phyloP scores from a whole-genome alignment of 2,888 invertebrate genomes.

The Cataglyphis rosenhaueri region DNA sequence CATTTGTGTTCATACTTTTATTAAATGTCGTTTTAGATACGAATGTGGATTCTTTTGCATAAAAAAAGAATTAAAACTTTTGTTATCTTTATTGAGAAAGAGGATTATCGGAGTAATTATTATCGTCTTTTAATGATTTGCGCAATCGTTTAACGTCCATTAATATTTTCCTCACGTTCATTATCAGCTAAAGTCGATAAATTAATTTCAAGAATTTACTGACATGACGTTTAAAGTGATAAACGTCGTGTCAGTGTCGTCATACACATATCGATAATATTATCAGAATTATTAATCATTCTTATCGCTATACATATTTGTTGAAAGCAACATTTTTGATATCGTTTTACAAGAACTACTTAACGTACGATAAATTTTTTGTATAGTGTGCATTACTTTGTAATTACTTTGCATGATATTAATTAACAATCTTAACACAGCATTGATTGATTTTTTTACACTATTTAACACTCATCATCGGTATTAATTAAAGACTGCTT shows the following conservation, averaged over 20 bases:
- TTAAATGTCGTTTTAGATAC: slow-evolving; percentile 12
- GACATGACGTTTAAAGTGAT: not conserved
- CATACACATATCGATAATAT: not conserved
- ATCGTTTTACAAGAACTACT: not conserved
- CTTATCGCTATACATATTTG: not conserved
- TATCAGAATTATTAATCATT: not conserved
- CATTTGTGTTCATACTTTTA: not conserved
- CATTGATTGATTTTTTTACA: not conserved
- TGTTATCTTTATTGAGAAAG: not conserved
- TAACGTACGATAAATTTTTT: not conserved
- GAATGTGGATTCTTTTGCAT: not conserved
- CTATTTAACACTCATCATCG: not conserved
- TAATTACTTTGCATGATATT: not conserved
- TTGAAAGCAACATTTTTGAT: not conserved
- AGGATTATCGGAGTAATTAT: not conserved
- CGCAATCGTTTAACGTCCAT: not conserved
- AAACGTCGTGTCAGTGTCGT: not conserved
- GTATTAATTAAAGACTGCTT: not conserved
- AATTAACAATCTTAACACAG: not conserved
- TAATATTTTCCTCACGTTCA: not conserved
- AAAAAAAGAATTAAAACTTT: not conserved
- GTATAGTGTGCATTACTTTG: not conserved
- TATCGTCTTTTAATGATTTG: not conserved
- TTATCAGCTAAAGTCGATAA: not conserved
- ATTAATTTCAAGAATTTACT: slow-evolving; percentile 9